These are phyloP conservation scores for Uloborus diversus DNA, from an alignment of 1,140 invertebrate genomes.

Conservation along the genomic window DNA sequence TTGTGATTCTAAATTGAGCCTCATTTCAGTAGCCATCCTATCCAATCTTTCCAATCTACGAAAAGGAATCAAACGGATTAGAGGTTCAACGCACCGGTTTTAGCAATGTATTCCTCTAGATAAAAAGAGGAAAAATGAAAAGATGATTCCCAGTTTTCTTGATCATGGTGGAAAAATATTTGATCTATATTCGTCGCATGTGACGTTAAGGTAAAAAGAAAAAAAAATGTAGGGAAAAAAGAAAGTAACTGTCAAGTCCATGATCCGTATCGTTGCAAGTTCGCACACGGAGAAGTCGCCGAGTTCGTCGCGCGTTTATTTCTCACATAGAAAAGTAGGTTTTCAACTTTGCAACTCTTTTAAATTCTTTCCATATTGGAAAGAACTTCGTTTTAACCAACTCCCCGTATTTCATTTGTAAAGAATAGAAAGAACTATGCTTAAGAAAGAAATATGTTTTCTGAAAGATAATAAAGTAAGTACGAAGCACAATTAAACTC, in stretches of 20 bases:
- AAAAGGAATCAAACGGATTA: neutral
- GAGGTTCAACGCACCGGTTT: slow-evolving; percentile 10
- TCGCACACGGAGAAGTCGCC: slow-evolving; percentile 2
- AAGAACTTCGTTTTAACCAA: no score
- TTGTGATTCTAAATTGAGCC: no score
- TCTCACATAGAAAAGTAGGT: no score
- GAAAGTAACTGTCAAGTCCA: slow-evolving; percentile 46
- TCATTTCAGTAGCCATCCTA: no score
- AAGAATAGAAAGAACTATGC: no score
- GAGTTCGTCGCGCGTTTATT: no score
- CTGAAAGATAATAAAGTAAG: neutral
- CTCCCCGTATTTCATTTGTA: no score
- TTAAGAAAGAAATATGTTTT: slow-evolving; percentile 36
- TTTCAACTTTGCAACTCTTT: no score
- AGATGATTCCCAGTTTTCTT: neutral
- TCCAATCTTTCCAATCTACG: no score
- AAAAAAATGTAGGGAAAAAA: slow-evolving; percentile 6
- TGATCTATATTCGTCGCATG: slow-evolving; percentile 31
- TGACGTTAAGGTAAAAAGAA: no score
- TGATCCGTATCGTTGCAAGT: slow-evolving; percentile 39
- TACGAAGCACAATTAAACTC: no score
- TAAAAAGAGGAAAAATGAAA: neutral
- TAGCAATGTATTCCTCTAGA: neutral
- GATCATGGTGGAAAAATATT: slow-evolving; percentile 13
- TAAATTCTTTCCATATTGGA: no score